Base-by-base conservation (phyloP, 2,797 vertebrate species). In the Graptemys geographica region DNA sequence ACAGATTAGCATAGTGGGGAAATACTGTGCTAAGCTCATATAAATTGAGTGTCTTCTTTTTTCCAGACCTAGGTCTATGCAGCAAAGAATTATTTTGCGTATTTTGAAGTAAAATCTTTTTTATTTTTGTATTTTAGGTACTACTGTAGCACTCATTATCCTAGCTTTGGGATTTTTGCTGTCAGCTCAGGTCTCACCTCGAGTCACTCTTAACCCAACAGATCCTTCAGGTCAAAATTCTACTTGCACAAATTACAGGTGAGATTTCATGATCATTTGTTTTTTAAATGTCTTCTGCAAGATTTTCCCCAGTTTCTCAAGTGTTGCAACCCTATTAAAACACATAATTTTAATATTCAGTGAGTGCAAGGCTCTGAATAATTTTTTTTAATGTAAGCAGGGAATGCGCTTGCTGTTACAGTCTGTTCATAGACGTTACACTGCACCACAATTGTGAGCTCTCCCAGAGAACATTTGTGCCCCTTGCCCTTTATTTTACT, bases 91-190 rank as follows among this genome's bases (percentile, higher is more conserved):
- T 88, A 56, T 95, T 83, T 95, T 4, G 31, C 95, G 6, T 92
- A 86, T 78, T 95, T 86, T 96, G 91, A 86, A 90, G n/a, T 90
- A 57, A 92, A 91, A 57, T 49, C 52, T 96, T 94, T 96, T 92
- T 84, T 95, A 87, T 93, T 37, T 97, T 96, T 89, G 47, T 97
- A 55, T 91, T 86, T 83, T 96, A 99, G 99, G 99, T 84, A 99
- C 99, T 15, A 98, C 98, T 86, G 90, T 99, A 92, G 99, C 99
- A 83, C 98, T 99, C 94, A 94, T 98, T 96, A 96, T 99, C 95
- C 97, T 99, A 96, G 99, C 99, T 84, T 92, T 98, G 44, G 99
- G 99, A 87, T 99, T 99, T 97, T 98, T 99, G 95, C 98, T 99
- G 2, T 99, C 99, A 8, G 99, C 99, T 86, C 99, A 99, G 97